A percentile compares a stretch with the other conserved stretches of the same genome.
Conservation (phyloP, 2,113 vertebrate species). For the Vidua chalybeata region DNA sequence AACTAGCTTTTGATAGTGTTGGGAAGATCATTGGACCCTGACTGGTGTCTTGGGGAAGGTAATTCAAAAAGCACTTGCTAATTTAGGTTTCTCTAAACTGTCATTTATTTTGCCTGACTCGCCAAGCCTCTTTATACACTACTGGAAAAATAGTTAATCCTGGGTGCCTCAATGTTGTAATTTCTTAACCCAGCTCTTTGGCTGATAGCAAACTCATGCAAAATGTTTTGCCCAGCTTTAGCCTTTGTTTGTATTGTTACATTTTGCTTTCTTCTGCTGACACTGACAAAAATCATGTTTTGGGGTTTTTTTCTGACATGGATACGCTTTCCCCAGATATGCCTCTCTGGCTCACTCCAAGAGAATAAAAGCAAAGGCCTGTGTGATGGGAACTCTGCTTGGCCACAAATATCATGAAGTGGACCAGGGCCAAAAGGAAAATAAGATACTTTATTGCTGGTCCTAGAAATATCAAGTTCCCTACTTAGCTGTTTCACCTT, state of each 20-base stretch:
- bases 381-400: background rate
- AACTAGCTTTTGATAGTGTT: background rate
- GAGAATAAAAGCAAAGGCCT: background rate
- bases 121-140: background rate
- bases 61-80: background rate
- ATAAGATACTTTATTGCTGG: background rate
- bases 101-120: background rate
- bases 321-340: accelerated
- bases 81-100: background rate
- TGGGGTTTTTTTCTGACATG: background rate
- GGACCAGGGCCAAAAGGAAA: background rate
- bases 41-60: background rate
- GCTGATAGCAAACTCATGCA: background rate
- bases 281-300: background rate
- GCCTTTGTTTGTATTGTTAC: background rate
- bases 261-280: background rate
- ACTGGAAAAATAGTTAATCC: background rate
- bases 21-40: background rate
- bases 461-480: background rate
- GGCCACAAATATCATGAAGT: background rate
- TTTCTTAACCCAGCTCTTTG: background rate
- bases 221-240: background rate
- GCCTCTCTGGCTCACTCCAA: background rate
- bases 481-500: background rate
- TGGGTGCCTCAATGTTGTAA: accelerated